Conservation (phyloP, 2,797 vertebrate genomes). For the Garrulus glandarius region DNA sequence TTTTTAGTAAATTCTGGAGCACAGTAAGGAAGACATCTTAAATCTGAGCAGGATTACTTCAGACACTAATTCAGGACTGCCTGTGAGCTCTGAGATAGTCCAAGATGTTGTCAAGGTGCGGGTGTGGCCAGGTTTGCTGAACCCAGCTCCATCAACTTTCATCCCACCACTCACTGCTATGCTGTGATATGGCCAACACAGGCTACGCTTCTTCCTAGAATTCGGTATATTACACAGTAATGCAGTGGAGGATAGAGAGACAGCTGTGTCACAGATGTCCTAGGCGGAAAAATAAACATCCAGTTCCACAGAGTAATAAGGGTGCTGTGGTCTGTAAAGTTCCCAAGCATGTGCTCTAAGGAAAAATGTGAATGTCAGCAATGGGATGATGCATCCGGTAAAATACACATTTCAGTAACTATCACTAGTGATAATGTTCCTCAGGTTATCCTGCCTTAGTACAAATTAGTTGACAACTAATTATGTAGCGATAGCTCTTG, state of each 20-base stretch:
- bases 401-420: neutral
- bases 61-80: neutral
- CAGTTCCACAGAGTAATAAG: neutral
- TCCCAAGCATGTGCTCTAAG: neutral
- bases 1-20: neutral
- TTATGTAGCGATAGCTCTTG: neutral
- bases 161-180: neutral
- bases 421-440: neutral
- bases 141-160: neutral
- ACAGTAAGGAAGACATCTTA: neutral
- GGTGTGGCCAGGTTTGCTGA: neutral
- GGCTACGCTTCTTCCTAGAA: neutral
- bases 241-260: neutral
- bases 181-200: neutral
- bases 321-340: neutral
- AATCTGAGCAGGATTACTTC: neutral
- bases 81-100: neutral
- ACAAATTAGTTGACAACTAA: slow-evolving; percentile 27
- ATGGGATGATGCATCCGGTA: neutral
- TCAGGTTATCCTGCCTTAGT: neutral
- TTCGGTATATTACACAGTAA: fast-evolving
- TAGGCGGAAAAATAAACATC: neutral
- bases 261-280: neutral
- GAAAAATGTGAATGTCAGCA: neutral
- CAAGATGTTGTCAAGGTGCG: fast-evolving